phyloP scores from a whole-genome alignment of 2,888 invertebrate genomes.

The Phalera bucephala region DNA sequence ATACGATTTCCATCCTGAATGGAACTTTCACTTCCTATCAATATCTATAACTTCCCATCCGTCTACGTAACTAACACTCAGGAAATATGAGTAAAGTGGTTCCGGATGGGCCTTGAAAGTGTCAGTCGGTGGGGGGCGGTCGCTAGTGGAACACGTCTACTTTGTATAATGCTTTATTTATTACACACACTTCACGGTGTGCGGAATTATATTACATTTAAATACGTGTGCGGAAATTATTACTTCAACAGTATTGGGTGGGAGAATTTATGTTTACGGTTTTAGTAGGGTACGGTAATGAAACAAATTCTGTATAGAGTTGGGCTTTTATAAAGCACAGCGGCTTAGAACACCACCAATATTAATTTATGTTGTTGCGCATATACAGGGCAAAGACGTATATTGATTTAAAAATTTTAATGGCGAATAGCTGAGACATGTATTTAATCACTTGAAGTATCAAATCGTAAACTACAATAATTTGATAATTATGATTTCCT shows the following conservation, averaged over 20 bases:
- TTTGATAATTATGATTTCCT: no score
- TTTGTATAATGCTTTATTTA: slow-evolving; percentile 30
- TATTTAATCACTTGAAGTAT: no score
- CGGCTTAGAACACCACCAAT: no score
- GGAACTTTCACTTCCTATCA: no score
- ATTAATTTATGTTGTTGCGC: no score
- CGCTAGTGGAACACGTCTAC: slow-evolving; percentile 31
- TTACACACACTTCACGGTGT: slow-evolving; percentile 5
- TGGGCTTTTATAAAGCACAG: no score
- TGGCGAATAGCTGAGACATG: slow-evolving; percentile 16
- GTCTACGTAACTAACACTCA: slow-evolving; percentile 24
- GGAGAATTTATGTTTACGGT: neutral
- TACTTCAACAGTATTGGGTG: slow-evolving; percentile 1
- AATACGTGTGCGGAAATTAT: slow-evolving; percentile 8
- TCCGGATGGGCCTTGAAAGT: slow-evolving; percentile 32
- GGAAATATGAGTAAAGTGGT: slow-evolving; percentile 48
- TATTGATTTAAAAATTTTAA: slow-evolving; percentile 8
- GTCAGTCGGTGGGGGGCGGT: slow-evolving; percentile 26
- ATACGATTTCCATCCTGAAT: no score
- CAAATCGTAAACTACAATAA: no score
- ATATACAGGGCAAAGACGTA: no score
- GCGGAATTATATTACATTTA: slow-evolving; percentile 8
- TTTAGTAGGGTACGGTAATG: neutral
- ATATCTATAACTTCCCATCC: no score
- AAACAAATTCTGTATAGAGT: no score